Evolutionary conservation across 2,797 vertebrate genomes (phyloP).

Genomic region (Sebastes wilsoni): DNA sequence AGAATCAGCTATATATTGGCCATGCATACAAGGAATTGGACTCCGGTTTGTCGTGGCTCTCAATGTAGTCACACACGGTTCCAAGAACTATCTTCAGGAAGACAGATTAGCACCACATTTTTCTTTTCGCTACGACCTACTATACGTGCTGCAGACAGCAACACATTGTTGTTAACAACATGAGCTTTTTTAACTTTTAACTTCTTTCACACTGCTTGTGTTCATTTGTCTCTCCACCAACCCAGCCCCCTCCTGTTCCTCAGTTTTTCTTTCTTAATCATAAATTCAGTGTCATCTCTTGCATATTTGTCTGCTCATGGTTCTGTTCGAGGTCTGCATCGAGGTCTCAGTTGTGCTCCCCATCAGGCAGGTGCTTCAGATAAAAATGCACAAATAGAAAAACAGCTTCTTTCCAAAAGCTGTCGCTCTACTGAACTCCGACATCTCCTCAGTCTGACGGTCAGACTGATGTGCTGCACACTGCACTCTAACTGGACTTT

Average conservation of each 20-base stretch:
- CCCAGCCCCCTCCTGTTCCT: not conserved
- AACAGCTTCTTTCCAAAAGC: too few relatives aligned
- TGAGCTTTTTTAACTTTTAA: not conserved
- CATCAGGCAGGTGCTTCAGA: too few relatives aligned
- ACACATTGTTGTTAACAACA: not conserved
- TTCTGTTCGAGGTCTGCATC: not conserved
- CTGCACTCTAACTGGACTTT: too few relatives aligned
- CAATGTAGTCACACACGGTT: too few relatives aligned
- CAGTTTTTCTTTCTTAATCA: not conserved
- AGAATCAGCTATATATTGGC: not conserved
- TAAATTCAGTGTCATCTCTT: not conserved
- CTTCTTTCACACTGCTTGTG: not conserved
- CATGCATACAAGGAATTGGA: not conserved
- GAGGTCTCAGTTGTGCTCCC: not conserved
- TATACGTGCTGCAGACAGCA: not conserved
- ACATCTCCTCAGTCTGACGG: too few relatives aligned
- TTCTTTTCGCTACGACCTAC: fast-evolving
- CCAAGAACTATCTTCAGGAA: not conserved
- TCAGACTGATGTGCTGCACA: too few relatives aligned
- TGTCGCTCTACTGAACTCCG: too few relatives aligned
- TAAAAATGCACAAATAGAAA: too few relatives aligned
- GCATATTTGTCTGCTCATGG: not conserved
- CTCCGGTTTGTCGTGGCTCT: not conserved
- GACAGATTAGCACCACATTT: not conserved
- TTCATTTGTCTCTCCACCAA: not conserved